phyloP scores from a whole-genome alignment of 2,797 vertebrate genomes.

The Microctenopoma steveboyesi region DNA sequence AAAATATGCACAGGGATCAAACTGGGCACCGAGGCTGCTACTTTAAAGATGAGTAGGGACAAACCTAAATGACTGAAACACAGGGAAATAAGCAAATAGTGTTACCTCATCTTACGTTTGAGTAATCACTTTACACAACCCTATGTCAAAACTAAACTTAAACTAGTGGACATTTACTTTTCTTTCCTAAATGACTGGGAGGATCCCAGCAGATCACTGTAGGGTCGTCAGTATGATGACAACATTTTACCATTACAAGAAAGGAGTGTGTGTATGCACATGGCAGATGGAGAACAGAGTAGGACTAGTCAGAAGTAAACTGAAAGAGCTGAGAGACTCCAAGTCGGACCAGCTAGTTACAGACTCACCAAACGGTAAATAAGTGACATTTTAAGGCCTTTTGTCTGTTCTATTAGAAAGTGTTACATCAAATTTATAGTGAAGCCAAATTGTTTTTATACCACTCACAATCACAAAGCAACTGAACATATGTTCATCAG shows the following conservation, averaged over 20 bases:
- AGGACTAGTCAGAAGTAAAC: conserved; percentile 8
- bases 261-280: background rate
- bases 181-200: background rate
- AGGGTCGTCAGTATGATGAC: conserved; percentile 10
- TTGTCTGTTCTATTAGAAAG: too few relatives aligned
- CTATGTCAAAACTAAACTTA: conserved; percentile 16
- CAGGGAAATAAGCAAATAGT: background rate
- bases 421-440: too few relatives aligned
- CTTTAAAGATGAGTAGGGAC: background rate
- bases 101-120: conserved; percentile 29
- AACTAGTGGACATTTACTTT: background rate
- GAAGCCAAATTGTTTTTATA: too few relatives aligned
- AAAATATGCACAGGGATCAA: background rate
- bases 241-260: background rate
- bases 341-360: background rate
- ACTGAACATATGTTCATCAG: too few relatives aligned
- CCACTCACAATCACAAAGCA: too few relatives aligned
- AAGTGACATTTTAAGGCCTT: too few relatives aligned
- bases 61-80: background rate
- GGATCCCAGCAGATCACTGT: conserved; percentile 4
- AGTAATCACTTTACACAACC: conserved; percentile 1
- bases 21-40: background rate
- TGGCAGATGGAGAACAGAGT: background rate
- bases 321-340: background rate
- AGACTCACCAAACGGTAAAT: too few relatives aligned